Conservation (phyloP, 2,113 vertebrate genomes). For the Larimichthys polyactis region DNA sequence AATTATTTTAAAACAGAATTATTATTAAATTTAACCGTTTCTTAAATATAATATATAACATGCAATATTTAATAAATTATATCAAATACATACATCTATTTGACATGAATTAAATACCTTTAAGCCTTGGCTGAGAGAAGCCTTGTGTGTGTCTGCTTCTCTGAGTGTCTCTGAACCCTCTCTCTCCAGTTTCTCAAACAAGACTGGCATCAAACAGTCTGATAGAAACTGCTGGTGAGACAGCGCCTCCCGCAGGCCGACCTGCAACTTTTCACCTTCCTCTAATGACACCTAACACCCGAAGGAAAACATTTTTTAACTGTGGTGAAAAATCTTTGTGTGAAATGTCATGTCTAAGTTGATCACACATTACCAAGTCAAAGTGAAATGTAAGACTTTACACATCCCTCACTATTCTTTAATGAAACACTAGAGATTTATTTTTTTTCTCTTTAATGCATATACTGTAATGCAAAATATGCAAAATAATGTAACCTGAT, state of each 20-base stretch:
- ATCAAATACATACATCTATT: not conserved
- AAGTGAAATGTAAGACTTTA: not conserved
- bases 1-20: not conserved
- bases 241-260: slow-evolving; percentile 73
- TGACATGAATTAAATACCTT: slow-evolving; percentile 67
- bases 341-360: not conserved
- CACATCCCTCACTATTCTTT: not conserved
- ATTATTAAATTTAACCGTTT: not conserved
- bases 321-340: not conserved
- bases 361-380: not conserved
- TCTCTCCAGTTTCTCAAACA: slow-evolving; percentile 71
- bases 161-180: slow-evolving; percentile 64
- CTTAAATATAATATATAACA: not conserved
- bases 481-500: not conserved
- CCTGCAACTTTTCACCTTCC: slow-evolving; percentile 67
- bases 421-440: too few species aligned
- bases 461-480: not conserved
- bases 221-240: slow-evolving; percentile 75
- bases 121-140: slow-evolving; percentile 56
- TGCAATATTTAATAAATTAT: not conserved
- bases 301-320: slow-evolving; percentile 4
- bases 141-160: slow-evolving; percentile 50
- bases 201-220: slow-evolving; percentile 70
- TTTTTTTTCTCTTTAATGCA: not conserved
- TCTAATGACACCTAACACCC: slow-evolving; percentile 70